phyloP scores from a whole-genome alignment of 2,888 invertebrate species.

The Encarsia formosa region DNA sequence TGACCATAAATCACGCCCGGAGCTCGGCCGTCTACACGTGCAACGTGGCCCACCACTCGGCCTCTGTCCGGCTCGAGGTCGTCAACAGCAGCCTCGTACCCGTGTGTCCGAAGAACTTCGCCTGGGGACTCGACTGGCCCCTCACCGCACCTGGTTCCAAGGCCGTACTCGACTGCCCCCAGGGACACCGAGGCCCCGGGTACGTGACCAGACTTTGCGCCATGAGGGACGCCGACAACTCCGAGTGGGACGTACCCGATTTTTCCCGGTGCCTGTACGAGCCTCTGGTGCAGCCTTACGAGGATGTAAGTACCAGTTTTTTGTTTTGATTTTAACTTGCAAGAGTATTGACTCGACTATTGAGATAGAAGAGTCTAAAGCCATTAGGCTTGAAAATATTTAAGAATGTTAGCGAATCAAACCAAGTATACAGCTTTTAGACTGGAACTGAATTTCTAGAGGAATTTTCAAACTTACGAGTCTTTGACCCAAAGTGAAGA shows the following conservation, averaged over 20 bases:
- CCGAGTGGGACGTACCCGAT: slow-evolving; percentile 72
- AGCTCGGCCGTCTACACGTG: slow-evolving; percentile 77
- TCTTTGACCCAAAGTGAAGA: no score
- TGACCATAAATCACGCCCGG: slow-evolving; percentile 74
- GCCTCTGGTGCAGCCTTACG: slow-evolving; percentile 60
- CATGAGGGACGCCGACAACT: slow-evolving; percentile 60
- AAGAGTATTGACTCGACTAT: no score
- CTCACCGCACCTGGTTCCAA: slow-evolving; percentile 71
- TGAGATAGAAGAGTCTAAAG: no score
- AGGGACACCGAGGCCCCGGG: slow-evolving; percentile 39
- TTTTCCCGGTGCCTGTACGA: slow-evolving; percentile 71
- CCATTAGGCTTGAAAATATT: no score
- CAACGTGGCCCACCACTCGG: slow-evolving; percentile 62
- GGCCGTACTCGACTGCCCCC: slow-evolving; percentile 63
- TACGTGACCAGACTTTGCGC: slow-evolving; percentile 55
- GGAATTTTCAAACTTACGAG: no score
- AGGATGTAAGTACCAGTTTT: slow-evolving; percentile 54
- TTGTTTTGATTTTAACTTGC: no score
- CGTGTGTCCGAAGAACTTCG: slow-evolving; percentile 57
- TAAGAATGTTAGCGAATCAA: no score
- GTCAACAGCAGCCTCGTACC: slow-evolving; percentile 59
- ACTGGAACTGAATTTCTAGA: no score
- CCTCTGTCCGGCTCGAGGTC: slow-evolving; percentile 64
- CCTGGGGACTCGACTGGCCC: slow-evolving; percentile 61
- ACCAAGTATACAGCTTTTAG: no score